Evolutionary conservation across 2,888 invertebrate genomes (phyloP).

Genomic region (Rhogogaster chlorosoma): DNA sequence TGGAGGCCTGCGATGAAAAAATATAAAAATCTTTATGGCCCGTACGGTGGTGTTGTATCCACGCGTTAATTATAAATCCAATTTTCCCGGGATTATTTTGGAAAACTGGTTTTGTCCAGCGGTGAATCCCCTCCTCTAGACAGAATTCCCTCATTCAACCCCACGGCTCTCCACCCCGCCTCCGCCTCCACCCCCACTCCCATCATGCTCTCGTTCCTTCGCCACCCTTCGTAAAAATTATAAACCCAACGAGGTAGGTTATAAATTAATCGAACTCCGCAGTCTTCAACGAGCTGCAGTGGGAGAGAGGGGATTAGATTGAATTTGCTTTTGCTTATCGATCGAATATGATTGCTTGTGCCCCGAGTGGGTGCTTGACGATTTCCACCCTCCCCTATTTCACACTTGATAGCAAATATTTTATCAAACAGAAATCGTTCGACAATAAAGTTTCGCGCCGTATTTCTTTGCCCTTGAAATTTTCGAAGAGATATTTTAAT

Average conservation of each 20-base stretch:
- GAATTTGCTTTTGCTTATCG: conserved; percentile 13
- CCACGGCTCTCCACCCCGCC: not conserved
- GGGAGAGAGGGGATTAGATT: not conserved
- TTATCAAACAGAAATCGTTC: too few relatives aligned
- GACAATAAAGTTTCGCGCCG: too few relatives aligned
- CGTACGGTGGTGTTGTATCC: conserved; percentile 6
- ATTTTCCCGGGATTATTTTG: conserved; percentile 47
- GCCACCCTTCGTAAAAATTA: conserved; percentile 13
- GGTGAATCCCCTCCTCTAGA: not conserved
- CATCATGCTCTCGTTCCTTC: conserved; percentile 45
- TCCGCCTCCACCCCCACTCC: not conserved
- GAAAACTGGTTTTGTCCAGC: conserved; percentile 45
- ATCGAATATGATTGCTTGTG: not conserved
- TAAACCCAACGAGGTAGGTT: conserved; percentile 21
- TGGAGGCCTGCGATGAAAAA: conserved; percentile 26
- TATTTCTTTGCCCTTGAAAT: too few relatives aligned
- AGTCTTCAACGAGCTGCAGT: not conserved
- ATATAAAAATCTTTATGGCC: conserved; percentile 33
- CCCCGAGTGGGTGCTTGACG: not conserved
- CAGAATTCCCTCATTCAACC: not conserved
- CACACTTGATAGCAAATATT: not conserved
- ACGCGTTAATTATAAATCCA: conserved; percentile 51
- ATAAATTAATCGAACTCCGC: conserved; percentile 12
- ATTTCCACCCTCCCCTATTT: not conserved
- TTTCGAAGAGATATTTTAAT: not conserved